Conservation (phyloP, 2,888 invertebrate genomes). For the Trissonchulus sp. region DNA sequence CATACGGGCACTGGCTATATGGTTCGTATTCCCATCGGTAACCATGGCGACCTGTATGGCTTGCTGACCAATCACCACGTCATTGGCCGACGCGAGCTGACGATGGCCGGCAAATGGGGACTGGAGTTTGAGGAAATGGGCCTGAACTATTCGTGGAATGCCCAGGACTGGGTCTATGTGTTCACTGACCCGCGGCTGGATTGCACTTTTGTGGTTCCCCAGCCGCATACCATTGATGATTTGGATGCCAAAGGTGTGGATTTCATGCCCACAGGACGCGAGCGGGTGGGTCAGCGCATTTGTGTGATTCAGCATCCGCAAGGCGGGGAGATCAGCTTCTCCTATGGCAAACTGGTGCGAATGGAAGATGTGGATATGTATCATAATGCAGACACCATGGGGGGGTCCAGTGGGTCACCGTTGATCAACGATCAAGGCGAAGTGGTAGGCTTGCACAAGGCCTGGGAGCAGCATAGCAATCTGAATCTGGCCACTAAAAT, state of each 20-base stretch:
- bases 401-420: slow-evolving; percentile 23
- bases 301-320: slow-evolving; percentile 26
- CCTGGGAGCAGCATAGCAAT: slow-evolving; percentile 2
- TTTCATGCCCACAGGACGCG: slow-evolving; percentile 17
- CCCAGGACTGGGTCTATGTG: neutral
- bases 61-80: slow-evolving; percentile 26
- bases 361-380: neutral
- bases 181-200: slow-evolving; percentile 6
- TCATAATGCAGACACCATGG: slow-evolving; percentile 26
- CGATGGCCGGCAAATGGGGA: neutral
- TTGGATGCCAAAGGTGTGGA: slow-evolving; percentile 19
- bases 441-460: slow-evolving; percentile 25
- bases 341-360: slow-evolving; percentile 17
- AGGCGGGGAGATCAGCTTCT: slow-evolving; percentile 22
- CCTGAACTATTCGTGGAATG: neutral
- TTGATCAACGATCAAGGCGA: slow-evolving; percentile 23
- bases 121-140: slow-evolving; percentile 20
- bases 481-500: slow-evolving; percentile 23
- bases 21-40: slow-evolving; percentile 23
- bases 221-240: neutral
- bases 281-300: slow-evolving; percentile 1
- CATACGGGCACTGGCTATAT: slow-evolving; percentile 25
- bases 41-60: slow-evolving; percentile 23
- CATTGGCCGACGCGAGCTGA: slow-evolving; percentile 6
- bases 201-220: slow-evolving; percentile 21